Percentiles rank a stretch among this genome's conserved stretches.
Evolutionary conservation across 2,888 invertebrate species (phyloP).

Genomic region (Noctuana brunneofusca): DNA sequence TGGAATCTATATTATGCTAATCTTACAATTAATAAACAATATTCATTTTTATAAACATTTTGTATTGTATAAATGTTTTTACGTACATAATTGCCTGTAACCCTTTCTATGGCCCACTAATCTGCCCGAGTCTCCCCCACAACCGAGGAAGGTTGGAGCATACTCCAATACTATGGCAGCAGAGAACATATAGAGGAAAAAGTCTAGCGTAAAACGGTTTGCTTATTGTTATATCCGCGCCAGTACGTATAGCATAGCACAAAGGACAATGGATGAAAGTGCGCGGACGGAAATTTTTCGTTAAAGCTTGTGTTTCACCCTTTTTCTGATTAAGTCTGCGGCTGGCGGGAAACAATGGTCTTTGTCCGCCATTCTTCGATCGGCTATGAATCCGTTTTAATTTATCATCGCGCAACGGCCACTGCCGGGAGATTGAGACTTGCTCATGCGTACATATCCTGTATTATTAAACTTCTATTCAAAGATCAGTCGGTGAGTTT

Average conservation of each 20-base stretch:
- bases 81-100: too few species aligned
- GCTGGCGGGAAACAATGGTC: conserved; percentile 46
- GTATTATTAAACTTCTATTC: conserved; percentile 13
- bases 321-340: conserved; percentile 34
- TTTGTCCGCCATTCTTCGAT: conserved; percentile 49
- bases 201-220: conserved; percentile 12
- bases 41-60: too few species aligned
- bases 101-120: too few species aligned
- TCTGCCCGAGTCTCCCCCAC: too few species aligned
- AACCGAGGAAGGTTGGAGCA: too few species aligned
- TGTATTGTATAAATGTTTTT: too few species aligned
- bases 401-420: conserved; percentile 33
- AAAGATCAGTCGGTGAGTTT: not conserved
- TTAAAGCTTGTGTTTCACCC: conserved; percentile 31
- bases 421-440: not conserved
- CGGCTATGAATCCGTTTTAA: conserved; percentile 43
- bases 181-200: not conserved
- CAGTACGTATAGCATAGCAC: conserved; percentile 3
- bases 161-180: too few species aligned
- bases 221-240: conserved; percentile 11
- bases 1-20: too few species aligned
- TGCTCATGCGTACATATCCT: conserved; percentile 8
- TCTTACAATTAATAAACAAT: too few species aligned
- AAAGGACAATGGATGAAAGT: conserved; percentile 32
- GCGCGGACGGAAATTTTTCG: conserved; percentile 25